Evolutionary conservation across 2,113 vertebrate species (phyloP).

Genomic region (Psittacula cyanocephala): DNA sequence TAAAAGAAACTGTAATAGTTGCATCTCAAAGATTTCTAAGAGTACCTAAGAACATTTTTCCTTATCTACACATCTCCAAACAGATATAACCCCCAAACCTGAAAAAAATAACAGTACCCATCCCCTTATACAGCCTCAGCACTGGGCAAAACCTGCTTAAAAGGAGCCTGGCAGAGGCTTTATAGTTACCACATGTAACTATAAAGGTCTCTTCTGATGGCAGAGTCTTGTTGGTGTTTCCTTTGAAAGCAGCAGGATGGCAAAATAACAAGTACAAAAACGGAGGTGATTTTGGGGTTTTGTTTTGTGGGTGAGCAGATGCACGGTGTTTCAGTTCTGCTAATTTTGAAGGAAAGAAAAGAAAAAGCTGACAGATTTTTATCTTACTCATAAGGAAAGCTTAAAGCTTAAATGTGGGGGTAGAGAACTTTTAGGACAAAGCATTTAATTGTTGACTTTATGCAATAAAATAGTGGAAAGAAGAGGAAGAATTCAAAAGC

Average conservation of each 20-base stretch:
- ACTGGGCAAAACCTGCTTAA: background rate
- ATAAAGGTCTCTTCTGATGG: rapidly evolving
- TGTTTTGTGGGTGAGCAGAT: background rate
- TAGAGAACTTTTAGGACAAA: rapidly evolving
- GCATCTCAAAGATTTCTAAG: rapidly evolving
- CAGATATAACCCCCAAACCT: background rate
- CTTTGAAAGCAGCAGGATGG: rapidly evolving
- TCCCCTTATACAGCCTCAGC: background rate
- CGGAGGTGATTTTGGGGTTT: rapidly evolving
- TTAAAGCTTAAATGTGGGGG: background rate
- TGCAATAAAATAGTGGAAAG: background rate
- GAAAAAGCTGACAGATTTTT: background rate
- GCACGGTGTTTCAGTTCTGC: background rate
- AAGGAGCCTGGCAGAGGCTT: background rate
- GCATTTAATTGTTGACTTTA: background rate
- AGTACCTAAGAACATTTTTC: rapidly evolving
- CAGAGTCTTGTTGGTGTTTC: rapidly evolving
- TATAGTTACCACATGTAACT: rapidly evolving
- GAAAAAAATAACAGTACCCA: too few relatives aligned
- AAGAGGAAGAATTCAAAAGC: background rate
- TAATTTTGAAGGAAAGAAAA: background rate
- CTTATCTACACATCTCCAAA: rapidly evolving
- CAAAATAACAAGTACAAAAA: rapidly evolving
- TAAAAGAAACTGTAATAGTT: background rate
- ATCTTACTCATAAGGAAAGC: rapidly evolving